Evolutionary conservation across 1,140 invertebrate species (phyloP).

Genomic region (Platyscapa corneri): DNA sequence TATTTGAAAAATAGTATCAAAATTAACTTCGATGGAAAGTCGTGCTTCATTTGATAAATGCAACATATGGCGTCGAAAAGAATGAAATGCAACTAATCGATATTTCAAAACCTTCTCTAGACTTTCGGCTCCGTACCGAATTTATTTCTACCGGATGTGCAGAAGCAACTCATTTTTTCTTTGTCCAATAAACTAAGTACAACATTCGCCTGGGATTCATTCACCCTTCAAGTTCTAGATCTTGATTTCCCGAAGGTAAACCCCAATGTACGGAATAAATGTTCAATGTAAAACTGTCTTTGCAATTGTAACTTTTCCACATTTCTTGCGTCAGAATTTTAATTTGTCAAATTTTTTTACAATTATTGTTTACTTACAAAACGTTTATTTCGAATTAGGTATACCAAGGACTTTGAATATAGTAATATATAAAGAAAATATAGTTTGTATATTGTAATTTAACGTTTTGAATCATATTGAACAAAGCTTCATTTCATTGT

Average conservation of each 20-base stretch:
- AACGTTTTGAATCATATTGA: no score
- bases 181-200: constrained; percentile 27
- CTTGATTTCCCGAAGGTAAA: constrained; percentile 50
- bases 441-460: no score
- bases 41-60: not conserved
- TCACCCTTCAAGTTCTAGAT: not conserved
- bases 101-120: not conserved
- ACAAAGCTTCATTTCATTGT: no score
- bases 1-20: not conserved
- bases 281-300: constrained; percentile 2
- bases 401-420: no score
- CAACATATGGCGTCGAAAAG: constrained; percentile 13
- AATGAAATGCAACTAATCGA: constrained; percentile 6
- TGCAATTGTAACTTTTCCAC: constrained; percentile 14
- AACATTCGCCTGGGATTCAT: not conserved
- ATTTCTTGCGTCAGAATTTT: not conserved
- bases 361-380: not conserved
- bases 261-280: not conserved
- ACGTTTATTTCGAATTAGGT: not conserved
- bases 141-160: not conserved
- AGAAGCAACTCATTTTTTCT: constrained; percentile 21
- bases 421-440: no score
- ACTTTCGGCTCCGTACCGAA: constrained; percentile 25
- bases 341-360: not conserved
- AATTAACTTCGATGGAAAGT: not conserved